Base-by-base conservation (phyloP, 2,797 vertebrate genomes). In the Hozukius guyotensis region DNA sequence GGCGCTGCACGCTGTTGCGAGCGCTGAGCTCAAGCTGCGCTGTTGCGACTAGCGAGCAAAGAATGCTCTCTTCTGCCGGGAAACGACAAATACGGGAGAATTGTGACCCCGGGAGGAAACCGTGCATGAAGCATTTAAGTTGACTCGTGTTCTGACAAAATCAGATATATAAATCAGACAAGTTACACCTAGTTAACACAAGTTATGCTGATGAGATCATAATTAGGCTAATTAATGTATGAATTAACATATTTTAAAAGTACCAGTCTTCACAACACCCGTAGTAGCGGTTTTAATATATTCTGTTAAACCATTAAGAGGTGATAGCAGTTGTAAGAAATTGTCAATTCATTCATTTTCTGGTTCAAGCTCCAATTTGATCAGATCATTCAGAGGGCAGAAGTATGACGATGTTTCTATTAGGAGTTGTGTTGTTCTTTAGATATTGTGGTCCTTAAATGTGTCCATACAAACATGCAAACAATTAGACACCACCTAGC, bases 111-210 rank as follows among this genome's bases (percentile, higher is more conserved):
- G 1, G 16, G 46, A 49, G 46, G 46, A 49, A 49, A 49, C 46
- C 46, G 46, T 49, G 46, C 27, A 18, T 14, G n/a, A 53, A 22
- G 7, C 8, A 10, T 24, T 31, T 13, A 9, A 42, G 8, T 6
- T 32, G n/a, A 12, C 14, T 55, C 20, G 18, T 25, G 29, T 65
- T 80, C n/a, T 27, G 2, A 69, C 3, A 67, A 75, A 72, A 72
- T 27, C 56, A 18, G 0, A 5, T 38, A 57, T 31, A 65, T 8
- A 32, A 2, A 52, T 80, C 22, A 68, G 63, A 60, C 8, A 65
- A 14, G 64, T 77, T 36, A 65, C 57, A 69, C 56, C 22, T 31
- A 53, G 20, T 64, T 63, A 56, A 56, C 34, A 77, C 56, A 64
- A 52, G 2, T 32, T 78, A 53, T 27, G 59, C 31, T 49, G 60